Conservation (phyloP, 2,888 invertebrate genomes). For the Tipula helvola region DNA sequence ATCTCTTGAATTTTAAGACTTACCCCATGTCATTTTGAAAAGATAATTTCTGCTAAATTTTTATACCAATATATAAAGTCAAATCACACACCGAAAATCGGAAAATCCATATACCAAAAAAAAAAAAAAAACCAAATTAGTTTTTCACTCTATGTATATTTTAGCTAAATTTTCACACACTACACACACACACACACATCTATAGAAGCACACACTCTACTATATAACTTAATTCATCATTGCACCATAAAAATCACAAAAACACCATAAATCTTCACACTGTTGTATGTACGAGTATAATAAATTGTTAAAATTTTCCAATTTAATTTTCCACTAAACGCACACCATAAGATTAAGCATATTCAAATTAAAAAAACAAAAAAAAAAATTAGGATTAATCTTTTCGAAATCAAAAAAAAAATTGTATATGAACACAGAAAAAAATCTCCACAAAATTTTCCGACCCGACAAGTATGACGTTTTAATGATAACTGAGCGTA, state of each 20-base stretch:
- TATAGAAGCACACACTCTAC: neutral
- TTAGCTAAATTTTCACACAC: neutral
- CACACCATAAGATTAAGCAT: neutral
- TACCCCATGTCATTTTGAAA: constrained; percentile 4
- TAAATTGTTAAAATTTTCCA: neutral
- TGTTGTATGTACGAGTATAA: neutral
- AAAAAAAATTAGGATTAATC: neutral
- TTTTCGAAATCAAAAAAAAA: neutral
- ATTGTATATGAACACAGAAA: neutral
- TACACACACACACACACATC: neutral
- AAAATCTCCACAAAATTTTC: neutral
- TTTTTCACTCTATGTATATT: neutral
- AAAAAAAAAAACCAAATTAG: neutral
- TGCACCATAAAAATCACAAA: neutral
- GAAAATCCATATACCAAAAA: neutral
- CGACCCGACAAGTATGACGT: neutral
- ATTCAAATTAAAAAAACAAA: neutral
- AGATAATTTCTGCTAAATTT: neutral
- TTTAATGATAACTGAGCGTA: neutral
- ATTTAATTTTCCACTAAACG: neutral
- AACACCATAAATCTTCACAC: neutral
- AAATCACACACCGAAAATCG: neutral
- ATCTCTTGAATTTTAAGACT: neutral
- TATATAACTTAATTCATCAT: neutral
- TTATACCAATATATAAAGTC: neutral